Evolutionary conservation across 2,888 invertebrate species (phyloP).

Genomic region (Yponomeuta cagnagella): DNA sequence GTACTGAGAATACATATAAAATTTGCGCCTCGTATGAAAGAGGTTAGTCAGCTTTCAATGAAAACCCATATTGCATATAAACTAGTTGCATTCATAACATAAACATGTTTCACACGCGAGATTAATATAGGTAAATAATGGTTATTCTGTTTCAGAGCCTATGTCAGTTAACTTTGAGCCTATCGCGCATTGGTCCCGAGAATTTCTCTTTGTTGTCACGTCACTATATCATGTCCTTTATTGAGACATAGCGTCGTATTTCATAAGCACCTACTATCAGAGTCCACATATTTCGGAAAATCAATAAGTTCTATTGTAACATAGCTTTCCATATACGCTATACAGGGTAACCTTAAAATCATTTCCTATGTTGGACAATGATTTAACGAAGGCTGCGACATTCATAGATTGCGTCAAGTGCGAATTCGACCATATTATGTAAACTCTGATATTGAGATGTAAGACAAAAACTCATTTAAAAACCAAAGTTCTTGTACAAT

Average conservation of each 20-base stretch:
- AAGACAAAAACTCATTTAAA: too few species aligned
- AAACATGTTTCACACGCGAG: neutral
- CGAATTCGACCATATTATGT: too few species aligned
- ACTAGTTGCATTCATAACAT: neutral
- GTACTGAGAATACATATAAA: slow-evolving; percentile 1
- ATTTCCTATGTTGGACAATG: too few species aligned
- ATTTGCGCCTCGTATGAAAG: neutral
- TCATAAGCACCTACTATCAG: slow-evolving; percentile 30
- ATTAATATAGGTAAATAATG: slow-evolving; percentile 3
- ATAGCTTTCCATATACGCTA: too few species aligned
- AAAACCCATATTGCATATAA: neutral
- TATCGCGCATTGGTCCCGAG: slow-evolving; percentile 19
- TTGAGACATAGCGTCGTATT: slow-evolving; percentile 39
- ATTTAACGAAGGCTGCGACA: too few species aligned
- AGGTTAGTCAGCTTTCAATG: neutral
- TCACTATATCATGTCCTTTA: slow-evolving; percentile 33
- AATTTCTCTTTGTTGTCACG: slow-evolving; percentile 38
- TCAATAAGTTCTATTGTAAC: neutral
- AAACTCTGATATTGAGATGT: too few species aligned
- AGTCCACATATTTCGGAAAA: slow-evolving; percentile 4
- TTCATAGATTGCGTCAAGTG: too few species aligned
- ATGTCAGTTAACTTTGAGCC: slow-evolving; percentile 4
- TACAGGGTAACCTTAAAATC: too few species aligned
- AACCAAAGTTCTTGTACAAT: too few species aligned
- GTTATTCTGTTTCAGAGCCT: slow-evolving; percentile 9